phyloP scores from a whole-genome alignment of 37 sponge, comb jelly and placozoan genomes.

The Chondrosia reniformis region DNA sequence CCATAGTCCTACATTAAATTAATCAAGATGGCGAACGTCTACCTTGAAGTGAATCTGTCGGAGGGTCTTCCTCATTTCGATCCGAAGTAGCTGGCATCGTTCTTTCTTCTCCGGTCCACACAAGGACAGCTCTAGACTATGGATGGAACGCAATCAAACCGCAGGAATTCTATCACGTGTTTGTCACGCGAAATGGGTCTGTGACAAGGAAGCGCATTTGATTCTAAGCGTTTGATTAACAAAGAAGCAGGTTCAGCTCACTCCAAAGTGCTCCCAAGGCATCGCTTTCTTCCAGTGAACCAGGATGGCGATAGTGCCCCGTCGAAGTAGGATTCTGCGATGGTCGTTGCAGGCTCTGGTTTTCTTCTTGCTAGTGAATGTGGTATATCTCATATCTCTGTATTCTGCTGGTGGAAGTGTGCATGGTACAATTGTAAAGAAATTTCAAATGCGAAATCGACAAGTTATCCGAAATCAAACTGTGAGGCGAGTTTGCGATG shows the following conservation, averaged over 20 bases:
- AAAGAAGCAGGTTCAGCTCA: no score
- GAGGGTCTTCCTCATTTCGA: background rate
- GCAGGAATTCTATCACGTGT: background rate
- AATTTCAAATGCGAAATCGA: background rate
- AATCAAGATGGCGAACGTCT: background rate
- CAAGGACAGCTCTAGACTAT: background rate
- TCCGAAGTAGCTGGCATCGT: constrained; percentile 16
- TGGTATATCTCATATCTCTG: background rate
- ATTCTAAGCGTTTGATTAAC: no score
- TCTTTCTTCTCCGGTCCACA: background rate
- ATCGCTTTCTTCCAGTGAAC: no score
- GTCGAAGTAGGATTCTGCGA: no score
- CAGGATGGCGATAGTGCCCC: no score
- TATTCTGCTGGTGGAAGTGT: background rate
- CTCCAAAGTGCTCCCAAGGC: no score
- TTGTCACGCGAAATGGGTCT: constrained; percentile 1
- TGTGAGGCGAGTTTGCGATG: background rate
- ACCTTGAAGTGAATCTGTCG: background rate
- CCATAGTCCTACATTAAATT: no score
- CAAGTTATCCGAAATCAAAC: background rate
- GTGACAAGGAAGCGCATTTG: no score
- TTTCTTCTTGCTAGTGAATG: background rate
- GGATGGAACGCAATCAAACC: background rate
- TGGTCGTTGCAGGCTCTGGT: no score
- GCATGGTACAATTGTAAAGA: background rate